A percentile compares a stretch with the other conserved stretches of the same genome.
These are phyloP conservation scores for Acanthisitta chloris DNA, from an alignment of 2,113 vertebrate species.

Conservation along the genomic window DNA sequence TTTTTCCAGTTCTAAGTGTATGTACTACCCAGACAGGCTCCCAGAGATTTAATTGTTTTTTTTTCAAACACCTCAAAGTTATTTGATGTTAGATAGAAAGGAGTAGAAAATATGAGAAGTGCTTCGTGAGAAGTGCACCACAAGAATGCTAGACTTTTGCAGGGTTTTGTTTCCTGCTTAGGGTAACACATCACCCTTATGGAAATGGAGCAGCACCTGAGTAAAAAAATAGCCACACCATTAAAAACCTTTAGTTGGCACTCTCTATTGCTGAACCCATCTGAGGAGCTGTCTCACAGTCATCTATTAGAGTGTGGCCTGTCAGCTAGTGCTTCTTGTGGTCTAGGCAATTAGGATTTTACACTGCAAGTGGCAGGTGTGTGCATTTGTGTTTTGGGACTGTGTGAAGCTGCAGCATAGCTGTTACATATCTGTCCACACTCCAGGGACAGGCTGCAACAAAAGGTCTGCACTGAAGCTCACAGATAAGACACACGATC, in stretches of 20 bases:
- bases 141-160: neutral
- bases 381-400: neutral
- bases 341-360: neutral
- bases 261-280: neutral
- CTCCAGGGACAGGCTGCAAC: neutral
- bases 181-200: neutral
- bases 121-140: neutral
- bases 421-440: accelerated
- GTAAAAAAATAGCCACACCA: neutral
- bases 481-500: neutral
- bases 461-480: neutral
- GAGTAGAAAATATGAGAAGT: neutral
- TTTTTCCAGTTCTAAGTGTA: neutral
- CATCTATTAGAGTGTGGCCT: neutral
- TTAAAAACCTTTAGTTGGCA: neutral
- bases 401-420: neutral
- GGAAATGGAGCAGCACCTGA: neutral
- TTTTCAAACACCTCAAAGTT: neutral
- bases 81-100: neutral
- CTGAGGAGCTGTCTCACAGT: accelerated
- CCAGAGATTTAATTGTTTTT: neutral
- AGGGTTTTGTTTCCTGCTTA: neutral
- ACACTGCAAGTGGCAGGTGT: neutral
- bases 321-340: neutral
- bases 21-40: neutral